These are phyloP conservation scores for Xestoiulus laeticollis DNA, from an alignment of 2,888 invertebrate genomes.

Conservation along the genomic window DNA sequence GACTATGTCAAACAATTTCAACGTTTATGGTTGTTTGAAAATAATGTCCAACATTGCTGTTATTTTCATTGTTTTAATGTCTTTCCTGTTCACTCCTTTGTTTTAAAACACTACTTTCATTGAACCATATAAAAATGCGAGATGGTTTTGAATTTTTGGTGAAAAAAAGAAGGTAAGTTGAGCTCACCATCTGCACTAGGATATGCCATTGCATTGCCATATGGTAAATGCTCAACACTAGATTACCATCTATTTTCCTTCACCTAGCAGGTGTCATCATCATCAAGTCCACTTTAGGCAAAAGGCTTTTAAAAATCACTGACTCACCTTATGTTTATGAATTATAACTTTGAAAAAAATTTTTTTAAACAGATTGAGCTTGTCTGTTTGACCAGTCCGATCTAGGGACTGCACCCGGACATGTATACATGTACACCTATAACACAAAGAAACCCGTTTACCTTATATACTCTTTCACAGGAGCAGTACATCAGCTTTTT, in stretches of 20 bases:
- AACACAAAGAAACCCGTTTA: not conserved
- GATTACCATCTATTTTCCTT: slow-evolving; percentile 14
- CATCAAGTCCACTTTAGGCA: slow-evolving; percentile 11
- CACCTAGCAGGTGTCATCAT: slow-evolving; percentile 31
- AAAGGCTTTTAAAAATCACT: slow-evolving; percentile 27
- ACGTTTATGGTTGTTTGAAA: no score
- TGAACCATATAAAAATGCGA: slow-evolving; percentile 30
- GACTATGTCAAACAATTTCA: no score
- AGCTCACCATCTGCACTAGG: slow-evolving; percentile 14
- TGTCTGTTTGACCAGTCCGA: not conserved
- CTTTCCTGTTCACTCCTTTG: slow-evolving; percentile 25
- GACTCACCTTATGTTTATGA: slow-evolving; percentile 35
- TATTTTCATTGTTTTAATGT: not conserved
- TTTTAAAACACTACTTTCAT: slow-evolving; percentile 4
- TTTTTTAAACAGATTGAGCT: not conserved
- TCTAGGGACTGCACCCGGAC: not conserved
- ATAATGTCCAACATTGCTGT: not conserved
- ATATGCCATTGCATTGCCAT: not conserved
- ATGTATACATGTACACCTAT: not conserved
- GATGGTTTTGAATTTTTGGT: not conserved
- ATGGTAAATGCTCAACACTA: slow-evolving; percentile 40
- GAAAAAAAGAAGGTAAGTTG: not conserved
- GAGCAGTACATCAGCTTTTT: no score
- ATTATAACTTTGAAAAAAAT: not conserved
- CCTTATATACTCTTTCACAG: not conserved